Conservation (phyloP, 2,797 vertebrate species). For the Taeniopygia guttata region DNA sequence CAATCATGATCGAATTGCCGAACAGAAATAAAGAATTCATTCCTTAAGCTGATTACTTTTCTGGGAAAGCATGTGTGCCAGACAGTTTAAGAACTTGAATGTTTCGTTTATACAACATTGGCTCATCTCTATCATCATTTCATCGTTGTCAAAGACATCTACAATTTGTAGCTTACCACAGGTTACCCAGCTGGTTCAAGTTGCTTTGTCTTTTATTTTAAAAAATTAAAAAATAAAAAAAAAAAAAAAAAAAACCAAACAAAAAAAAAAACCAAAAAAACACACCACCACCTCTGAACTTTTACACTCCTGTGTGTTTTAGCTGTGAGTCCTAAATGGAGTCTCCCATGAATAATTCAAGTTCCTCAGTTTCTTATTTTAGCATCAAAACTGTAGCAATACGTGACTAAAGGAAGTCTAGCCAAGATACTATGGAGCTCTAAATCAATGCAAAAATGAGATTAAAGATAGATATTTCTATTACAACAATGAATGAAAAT, state of each 20-base stretch:
- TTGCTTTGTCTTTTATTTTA: background rate
- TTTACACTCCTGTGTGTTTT: conserved; percentile 63
- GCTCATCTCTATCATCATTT: conserved; percentile 57
- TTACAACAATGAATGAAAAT: conserved; percentile 11
- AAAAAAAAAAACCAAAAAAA: background rate
- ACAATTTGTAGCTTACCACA: conserved; percentile 40
- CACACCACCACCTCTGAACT: conserved; percentile 62
- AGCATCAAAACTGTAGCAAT: conserved; percentile 51
- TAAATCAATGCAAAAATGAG: conserved; percentile 31
- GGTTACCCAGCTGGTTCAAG: conserved; percentile 14
- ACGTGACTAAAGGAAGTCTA: conserved; percentile 51
- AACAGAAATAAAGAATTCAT: conserved; percentile 42
- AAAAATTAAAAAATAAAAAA: background rate
- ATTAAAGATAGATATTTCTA: conserved; percentile 10
- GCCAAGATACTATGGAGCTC: conserved; percentile 28
- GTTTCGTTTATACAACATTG: conserved; percentile 55
- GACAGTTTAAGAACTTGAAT: conserved; percentile 55
- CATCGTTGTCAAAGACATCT: conserved; percentile 37
- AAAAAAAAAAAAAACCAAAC: background rate
- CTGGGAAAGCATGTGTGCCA: conserved; percentile 55
- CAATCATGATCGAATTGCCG: background rate
- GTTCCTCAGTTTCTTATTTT: conserved; percentile 68
- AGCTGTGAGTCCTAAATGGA: conserved; percentile 65
- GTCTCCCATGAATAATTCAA: conserved; percentile 69
- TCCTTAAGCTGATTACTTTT: conserved; percentile 61